These are phyloP conservation scores for Pterostichus madidus DNA, from an alignment of 2,888 invertebrate species.

Conservation along the genomic window DNA sequence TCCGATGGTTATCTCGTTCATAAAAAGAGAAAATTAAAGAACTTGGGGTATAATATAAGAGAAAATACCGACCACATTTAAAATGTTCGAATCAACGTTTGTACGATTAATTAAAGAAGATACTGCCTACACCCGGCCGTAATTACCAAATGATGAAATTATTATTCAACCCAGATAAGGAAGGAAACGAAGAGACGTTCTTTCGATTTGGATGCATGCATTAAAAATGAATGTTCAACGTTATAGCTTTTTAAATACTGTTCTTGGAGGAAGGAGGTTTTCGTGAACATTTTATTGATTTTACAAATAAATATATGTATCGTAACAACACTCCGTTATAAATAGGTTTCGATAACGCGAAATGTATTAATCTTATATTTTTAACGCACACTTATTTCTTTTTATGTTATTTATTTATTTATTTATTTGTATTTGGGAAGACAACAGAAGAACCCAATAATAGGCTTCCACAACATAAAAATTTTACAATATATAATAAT, in stretches of 20 bases:
- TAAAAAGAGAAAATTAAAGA: constrained; percentile 46
- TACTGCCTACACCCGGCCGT: constrained; percentile 10
- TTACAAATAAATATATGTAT: constrained; percentile 49
- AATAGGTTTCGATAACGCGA: constrained; percentile 30
- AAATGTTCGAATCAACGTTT: constrained; percentile 43
- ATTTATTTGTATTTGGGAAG: no score
- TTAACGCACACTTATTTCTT: no score
- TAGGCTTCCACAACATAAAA: no score
- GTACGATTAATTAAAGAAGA: constrained; percentile 44
- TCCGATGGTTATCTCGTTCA: constrained; percentile 36
- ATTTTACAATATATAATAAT: no score
- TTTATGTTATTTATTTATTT: no score
- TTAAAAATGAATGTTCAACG: constrained; percentile 22
- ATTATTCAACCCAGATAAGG: constrained; percentile 29
- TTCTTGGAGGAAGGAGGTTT: neutral
- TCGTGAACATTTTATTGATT: constrained; percentile 30
- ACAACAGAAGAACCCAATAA: no score
- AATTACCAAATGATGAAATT: constrained; percentile 47
- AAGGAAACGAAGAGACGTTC: constrained; percentile 11
- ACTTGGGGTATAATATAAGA: constrained; percentile 27
- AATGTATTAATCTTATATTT: constrained; percentile 33
- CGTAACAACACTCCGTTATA: constrained; percentile 14
- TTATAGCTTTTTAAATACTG: constrained; percentile 29
- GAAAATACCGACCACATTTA: constrained; percentile 41
- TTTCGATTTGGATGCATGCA: constrained; percentile 31